These are phyloP conservation scores for Enhydra lutris DNA, from an alignment of 2,113 vertebrate genomes.

Conservation along the genomic window DNA sequence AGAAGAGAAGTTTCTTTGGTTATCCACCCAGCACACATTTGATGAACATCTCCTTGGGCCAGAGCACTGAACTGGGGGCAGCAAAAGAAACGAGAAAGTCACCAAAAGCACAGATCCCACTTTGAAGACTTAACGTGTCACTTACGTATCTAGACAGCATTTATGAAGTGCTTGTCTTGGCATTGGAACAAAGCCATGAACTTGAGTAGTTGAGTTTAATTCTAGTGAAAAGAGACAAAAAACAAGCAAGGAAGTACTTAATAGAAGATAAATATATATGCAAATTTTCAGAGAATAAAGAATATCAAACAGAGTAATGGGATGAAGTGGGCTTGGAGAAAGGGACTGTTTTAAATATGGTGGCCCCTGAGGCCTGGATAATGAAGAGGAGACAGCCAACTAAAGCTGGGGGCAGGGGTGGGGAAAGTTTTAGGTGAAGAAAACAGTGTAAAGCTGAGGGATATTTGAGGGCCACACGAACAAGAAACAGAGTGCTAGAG, in stretches of 20 bases:
- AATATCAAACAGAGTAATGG: not conserved
- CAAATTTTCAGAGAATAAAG: not conserved
- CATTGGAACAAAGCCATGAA: not conserved
- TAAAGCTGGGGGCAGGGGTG: not conserved
- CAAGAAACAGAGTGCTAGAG: not conserved
- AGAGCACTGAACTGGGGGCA: not conserved
- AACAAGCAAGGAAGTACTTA: not conserved
- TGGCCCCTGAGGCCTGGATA: not conserved
- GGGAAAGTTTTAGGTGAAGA: not conserved
- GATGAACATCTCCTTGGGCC: not conserved
- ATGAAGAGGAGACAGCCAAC: not conserved
- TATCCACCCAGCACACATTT: not conserved
- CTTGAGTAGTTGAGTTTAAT: not conserved
- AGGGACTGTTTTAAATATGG: not conserved
- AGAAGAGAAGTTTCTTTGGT: not conserved
- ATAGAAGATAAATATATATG: not conserved
- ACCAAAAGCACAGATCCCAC: not conserved
- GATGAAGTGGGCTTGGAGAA: not conserved
- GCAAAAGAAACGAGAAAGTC: not conserved
- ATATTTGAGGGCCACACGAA: not conserved
- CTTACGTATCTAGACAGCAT: not conserved
- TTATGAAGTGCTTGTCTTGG: not conserved
- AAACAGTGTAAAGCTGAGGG: not conserved
- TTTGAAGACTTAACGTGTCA: not conserved
- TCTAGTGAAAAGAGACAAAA: not conserved